Conservation (phyloP, 2,113 vertebrate genomes). For the Turdus rufiventris region DNA sequence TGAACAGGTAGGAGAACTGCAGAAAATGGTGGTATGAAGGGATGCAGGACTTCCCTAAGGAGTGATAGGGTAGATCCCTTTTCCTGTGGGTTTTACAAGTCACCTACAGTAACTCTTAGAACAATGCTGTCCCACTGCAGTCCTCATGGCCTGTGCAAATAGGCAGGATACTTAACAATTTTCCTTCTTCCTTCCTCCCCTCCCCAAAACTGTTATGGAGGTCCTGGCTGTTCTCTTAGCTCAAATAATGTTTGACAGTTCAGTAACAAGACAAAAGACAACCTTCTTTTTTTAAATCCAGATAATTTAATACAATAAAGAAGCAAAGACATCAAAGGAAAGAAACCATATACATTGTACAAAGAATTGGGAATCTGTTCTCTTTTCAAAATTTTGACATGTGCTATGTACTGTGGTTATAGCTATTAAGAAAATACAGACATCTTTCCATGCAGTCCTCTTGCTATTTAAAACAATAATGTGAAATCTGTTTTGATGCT, state of each 20-base stretch:
- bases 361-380: constrained; percentile 70
- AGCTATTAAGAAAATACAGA: constrained; percentile 67
- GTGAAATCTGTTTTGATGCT: constrained; percentile 64
- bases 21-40: neutral
- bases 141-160: neutral
- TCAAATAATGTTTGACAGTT: constrained; percentile 76
- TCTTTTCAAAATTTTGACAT: constrained; percentile 74
- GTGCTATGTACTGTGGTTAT: constrained; percentile 60
- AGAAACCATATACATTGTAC: constrained; percentile 65
- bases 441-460: constrained; percentile 44
- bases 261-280: constrained; percentile 63
- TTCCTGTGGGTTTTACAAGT: neutral
- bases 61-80: neutral
- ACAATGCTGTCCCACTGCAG: neutral
- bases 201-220: neutral
- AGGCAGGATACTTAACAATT: neutral
- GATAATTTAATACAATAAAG: constrained; percentile 71
- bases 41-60: neutral
- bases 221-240: constrained; percentile 51
- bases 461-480: constrained; percentile 43
- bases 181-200: neutral
- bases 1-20: neutral
- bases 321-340: constrained; percentile 72
- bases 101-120: neutral
- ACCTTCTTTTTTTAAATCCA: constrained; percentile 13